Evolutionary conservation across 2,888 invertebrate species (phyloP), one percentile per base, ranked within the genome.

Genomic region (Cheilosia vernalis): DNA sequence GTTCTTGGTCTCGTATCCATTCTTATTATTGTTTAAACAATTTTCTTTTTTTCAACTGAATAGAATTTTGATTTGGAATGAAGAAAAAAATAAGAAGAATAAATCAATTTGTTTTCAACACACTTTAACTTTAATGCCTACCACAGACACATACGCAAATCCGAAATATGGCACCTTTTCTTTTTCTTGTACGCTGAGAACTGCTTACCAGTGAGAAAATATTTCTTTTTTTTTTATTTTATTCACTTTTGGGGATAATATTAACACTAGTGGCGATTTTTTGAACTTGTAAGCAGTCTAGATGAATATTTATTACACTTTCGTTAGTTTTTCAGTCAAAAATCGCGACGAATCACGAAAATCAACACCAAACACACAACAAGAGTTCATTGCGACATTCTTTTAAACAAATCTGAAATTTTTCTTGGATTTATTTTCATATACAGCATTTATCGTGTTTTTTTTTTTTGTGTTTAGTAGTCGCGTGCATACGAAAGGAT

Each of bases 351-450:
- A 55, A 33, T 63, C 17, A 55, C 37, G 33, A 73, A 63, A 73
- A 55, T 63, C 63, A 72, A 61, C 49, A 63, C 44, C 44, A 24
- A 63, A 55, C n/a, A 73, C 63, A 73, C 42, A 42, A 61, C 49
- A 21, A 55, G 33, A 55, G 55, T 73, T 73, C 63, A 73, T 73
- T 73, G 73, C 73, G 63, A 63, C 73, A 73, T 73, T 73, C 72
- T 72, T 60, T 61, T 40, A 6, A 21, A 49, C n/a, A 37, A 72
- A 60, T 7, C 51, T 33, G 4, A 37, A 33, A 37, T 47, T 55
- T 44, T 73, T 53, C 24, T 63, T 73, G 13, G 60, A 60, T 30
- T 30, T 9, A 9, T 49, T 37, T 49, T 37, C 40, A 5, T 58
- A 5, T 58, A 44, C 30, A 55, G 42, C 24, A 27, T 19, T 42